Evolutionary conservation across 2,113 vertebrate genomes (phyloP).

Genomic region (Heteronetta atricapilla): DNA sequence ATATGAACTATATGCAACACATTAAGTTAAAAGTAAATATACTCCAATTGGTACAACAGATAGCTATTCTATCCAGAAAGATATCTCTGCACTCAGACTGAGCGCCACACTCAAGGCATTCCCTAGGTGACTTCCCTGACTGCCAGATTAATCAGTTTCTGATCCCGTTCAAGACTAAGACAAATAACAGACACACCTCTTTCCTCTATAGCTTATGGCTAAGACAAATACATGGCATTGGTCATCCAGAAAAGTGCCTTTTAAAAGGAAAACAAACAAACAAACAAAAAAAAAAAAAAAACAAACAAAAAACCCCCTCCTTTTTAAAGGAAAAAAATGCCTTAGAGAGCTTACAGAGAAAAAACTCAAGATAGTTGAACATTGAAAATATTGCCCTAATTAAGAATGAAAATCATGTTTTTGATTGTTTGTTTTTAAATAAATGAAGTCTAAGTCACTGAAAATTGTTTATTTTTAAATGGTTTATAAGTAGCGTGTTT

Average conservation of each 20-base stretch:
- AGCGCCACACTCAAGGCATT: not conserved
- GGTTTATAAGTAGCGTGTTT: not conserved
- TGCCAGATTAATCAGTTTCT: not conserved
- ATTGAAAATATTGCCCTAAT: not conserved
- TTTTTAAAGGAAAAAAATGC: not conserved
- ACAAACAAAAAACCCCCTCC: not conserved
- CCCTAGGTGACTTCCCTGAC: not conserved
- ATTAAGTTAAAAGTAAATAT: not conserved
- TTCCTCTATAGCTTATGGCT: not conserved
- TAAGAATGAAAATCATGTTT: not conserved
- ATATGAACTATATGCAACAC: not conserved
- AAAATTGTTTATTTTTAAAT: not conserved
- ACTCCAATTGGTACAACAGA: not conserved
- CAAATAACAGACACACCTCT: not conserved
- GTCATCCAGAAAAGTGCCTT: not conserved
- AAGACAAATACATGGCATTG: not conserved
- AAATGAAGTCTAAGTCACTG: not conserved
- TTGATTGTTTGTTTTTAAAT: not conserved
- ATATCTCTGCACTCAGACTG: not conserved
- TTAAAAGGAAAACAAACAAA: not conserved
- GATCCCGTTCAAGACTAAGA: slow-evolving; percentile 7
- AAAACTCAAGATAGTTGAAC: not conserved
- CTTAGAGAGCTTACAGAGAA: not conserved
- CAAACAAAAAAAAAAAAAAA: too few species aligned
- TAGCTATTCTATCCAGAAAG: not conserved